Conservation (phyloP, 2,797 vertebrate genomes). For the Chaunax sp. region DNA sequence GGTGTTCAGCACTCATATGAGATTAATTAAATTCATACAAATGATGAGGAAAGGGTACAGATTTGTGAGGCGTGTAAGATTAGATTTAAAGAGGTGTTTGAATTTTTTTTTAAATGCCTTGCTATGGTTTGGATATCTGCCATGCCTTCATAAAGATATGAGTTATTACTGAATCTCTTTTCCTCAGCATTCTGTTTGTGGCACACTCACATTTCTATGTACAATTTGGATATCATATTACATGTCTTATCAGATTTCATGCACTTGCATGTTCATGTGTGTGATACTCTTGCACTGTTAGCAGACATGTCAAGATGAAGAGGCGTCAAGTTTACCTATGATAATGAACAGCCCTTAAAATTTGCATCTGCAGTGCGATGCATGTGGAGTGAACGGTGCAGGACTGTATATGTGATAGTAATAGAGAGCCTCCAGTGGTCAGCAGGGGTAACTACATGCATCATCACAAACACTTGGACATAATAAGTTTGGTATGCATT, state of each 20-base stretch:
- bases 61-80: constrained; percentile 25
- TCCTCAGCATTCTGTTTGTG: not conserved
- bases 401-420: constrained; percentile 50
- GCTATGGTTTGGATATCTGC: too few species aligned
- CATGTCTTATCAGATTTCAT: not conserved
- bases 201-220: not conserved
- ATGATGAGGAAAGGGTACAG: not conserved
- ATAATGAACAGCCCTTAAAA: not conserved
- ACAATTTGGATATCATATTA: not conserved
- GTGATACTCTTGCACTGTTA: not conserved
- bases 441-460: constrained; percentile 8
- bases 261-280: not conserved
- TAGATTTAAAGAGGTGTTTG: constrained; percentile 15
- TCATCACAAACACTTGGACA: not conserved
- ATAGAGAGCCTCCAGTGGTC: constrained; percentile 76
- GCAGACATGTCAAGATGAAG: not conserved
- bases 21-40: constrained; percentile 16
- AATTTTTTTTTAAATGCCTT: too few species aligned
- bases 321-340: not conserved
- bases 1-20: not conserved
- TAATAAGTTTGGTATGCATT: not conserved
- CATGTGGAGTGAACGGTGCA: constrained; percentile 10
- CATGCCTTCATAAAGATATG: too few species aligned
- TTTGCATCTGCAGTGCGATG: constrained; percentile 29
- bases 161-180: constrained; percentile 7